phyloP scores from a whole-genome alignment of 2,113 vertebrate species.

The Melanotaenia duboulayi region DNA sequence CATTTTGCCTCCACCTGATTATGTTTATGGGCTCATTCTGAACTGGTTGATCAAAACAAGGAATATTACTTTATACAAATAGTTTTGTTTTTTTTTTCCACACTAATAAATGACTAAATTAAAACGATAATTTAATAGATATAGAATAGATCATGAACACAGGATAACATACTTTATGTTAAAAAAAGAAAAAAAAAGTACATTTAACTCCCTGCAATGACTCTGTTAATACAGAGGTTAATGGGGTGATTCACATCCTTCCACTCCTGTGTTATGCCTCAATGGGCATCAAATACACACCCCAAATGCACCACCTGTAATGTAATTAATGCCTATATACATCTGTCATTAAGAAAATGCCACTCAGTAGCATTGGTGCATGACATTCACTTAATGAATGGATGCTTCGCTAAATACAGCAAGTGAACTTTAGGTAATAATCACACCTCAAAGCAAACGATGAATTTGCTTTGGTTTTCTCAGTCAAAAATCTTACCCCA shows the following conservation, averaged over 20 bases:
- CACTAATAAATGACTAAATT: no score
- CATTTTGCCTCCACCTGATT: no score
- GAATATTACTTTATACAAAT: no score
- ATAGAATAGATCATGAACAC: neutral
- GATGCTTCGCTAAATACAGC: conserved; percentile 52
- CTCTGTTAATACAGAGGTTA: conserved; percentile 59
- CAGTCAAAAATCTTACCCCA: conserved; percentile 9
- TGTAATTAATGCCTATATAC: conserved; percentile 72
- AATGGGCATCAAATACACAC: conserved; percentile 68
- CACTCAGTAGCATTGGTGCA: conserved; percentile 54
- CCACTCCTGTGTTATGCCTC: conserved; percentile 62
- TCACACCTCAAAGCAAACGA: conserved; percentile 13
- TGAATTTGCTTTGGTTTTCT: conserved; percentile 19
- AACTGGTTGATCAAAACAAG: no score
- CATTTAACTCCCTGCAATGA: conserved; percentile 18
- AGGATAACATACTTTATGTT: neutral
- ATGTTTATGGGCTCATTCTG: no score
- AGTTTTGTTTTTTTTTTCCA: no score
- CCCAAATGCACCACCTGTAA: conserved; percentile 56
- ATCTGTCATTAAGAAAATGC: conserved; percentile 70
- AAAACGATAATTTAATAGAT: no score
- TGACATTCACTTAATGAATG: conserved; percentile 51
- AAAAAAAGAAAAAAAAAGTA: neutral
- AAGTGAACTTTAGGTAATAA: conserved; percentile 20
- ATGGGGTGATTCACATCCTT: conserved; percentile 63